A percentile compares a stretch with the other conserved stretches of the same genome.
Conservation (phyloP, 2,113 vertebrate species). For the Sinocyclocheilus rhinocerous region DNA sequence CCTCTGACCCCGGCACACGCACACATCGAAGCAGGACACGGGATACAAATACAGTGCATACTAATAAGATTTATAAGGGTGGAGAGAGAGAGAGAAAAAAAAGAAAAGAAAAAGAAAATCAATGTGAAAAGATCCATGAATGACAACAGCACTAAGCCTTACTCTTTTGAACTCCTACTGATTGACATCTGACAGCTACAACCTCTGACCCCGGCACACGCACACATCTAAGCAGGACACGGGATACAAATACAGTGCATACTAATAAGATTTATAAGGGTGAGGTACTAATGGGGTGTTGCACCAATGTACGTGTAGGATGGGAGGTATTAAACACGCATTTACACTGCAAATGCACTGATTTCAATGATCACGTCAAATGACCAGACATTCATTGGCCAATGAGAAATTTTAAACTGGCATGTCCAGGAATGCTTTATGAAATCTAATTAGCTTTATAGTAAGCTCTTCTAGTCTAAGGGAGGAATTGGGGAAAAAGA, state of each 20-base stretch:
- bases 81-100: too few species aligned
- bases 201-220: not conserved
- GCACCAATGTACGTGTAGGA: not conserved
- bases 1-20: not conserved
- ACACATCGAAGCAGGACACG: not conserved
- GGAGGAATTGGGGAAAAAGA: not conserved
- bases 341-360: not conserved
- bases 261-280: not conserved
- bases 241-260: not conserved
- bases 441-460: not conserved
- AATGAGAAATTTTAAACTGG: not conserved
- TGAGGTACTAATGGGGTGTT: not conserved
- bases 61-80: too few species aligned
- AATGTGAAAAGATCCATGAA: constrained; percentile 23
- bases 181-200: constrained; percentile 33
- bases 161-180: constrained; percentile 20
- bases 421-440: not conserved
- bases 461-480: not conserved
- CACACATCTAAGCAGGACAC: not conserved
- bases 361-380: not conserved
- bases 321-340: not conserved
- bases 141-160: constrained; percentile 19
- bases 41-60: not conserved
- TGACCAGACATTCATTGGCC: not conserved
- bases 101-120: not conserved